phyloP scores from a whole-genome alignment of 2,888 invertebrate species.

The Stramonita haemastoma region DNA sequence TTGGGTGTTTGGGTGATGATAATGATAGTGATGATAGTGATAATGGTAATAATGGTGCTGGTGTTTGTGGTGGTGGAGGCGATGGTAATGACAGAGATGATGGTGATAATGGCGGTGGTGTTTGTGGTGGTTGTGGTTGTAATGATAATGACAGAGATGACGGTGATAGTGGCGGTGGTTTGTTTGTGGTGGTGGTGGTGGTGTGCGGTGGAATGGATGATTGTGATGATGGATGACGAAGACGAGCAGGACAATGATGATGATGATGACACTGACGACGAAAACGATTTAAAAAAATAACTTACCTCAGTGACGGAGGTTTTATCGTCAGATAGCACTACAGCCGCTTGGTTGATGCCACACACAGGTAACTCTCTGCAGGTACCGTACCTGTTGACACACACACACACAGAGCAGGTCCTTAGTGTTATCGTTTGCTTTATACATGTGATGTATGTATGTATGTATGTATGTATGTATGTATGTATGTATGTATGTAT shows the following conservation, averaged over 20 bases:
- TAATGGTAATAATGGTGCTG: too few species aligned
- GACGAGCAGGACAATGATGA: not conserved
- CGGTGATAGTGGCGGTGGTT: not conserved
- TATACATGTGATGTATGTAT: not conserved
- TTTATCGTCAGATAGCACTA: not conserved
- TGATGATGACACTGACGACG: not conserved
- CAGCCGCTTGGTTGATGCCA: not conserved
- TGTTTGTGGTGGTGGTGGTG: too few species aligned
- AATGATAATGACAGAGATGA: not conserved
- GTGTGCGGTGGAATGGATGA: too few species aligned
- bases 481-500: conserved; percentile 12
- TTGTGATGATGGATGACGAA: not conserved
- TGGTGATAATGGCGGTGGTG: not conserved
- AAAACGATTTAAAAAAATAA: not conserved
- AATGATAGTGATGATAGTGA: too few species aligned
- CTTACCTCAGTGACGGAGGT: not conserved
- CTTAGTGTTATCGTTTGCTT: not conserved
- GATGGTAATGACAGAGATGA: too few species aligned
- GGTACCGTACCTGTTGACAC: not conserved
- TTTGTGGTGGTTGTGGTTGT: not conserved
- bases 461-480: not conserved
- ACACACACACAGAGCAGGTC: not conserved
- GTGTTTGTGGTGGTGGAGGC: too few species aligned
- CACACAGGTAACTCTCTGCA: not conserved
- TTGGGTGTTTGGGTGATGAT: not conserved